phyloP scores from a whole-genome alignment of 2,113 vertebrate species.

The Nibea coibor region DNA sequence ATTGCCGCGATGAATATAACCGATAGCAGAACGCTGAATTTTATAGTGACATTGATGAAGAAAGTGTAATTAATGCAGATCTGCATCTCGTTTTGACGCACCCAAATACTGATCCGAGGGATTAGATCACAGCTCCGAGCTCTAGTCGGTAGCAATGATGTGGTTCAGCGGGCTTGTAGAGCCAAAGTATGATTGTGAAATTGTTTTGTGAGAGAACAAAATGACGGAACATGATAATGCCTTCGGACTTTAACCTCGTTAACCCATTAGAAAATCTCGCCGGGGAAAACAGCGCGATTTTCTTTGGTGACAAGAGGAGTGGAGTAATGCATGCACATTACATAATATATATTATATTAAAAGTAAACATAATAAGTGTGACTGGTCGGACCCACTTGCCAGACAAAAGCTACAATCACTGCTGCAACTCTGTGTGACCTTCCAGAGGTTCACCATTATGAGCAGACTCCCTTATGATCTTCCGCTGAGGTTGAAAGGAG shows the following conservation, averaged over 20 bases:
- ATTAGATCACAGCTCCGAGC: neutral
- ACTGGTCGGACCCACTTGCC: neutral
- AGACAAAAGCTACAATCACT: neutral
- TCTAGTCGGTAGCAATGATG: neutral
- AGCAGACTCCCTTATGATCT: constrained; percentile 34
- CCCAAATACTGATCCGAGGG: neutral
- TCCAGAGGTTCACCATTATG: neutral
- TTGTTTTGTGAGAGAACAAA: neutral
- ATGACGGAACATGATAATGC: neutral
- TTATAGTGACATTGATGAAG: neutral
- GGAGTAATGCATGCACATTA: neutral
- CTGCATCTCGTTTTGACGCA: neutral
- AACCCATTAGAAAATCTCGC: no score
- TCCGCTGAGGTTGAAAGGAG: constrained; percentile 48
- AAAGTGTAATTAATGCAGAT: neutral
- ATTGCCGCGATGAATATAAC: no score
- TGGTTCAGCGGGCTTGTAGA: neutral
- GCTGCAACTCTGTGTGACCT: neutral
- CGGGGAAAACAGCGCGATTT: no score
- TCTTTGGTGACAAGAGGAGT: neutral
- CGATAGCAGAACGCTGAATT: no score
- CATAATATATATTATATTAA: neutral
- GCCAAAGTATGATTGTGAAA: neutral
- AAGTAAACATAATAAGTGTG: neutral
- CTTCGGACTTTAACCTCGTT: no score